Base-by-base conservation (phyloP, 2,797 vertebrate genomes). In the Sebastes variabilis region DNA sequence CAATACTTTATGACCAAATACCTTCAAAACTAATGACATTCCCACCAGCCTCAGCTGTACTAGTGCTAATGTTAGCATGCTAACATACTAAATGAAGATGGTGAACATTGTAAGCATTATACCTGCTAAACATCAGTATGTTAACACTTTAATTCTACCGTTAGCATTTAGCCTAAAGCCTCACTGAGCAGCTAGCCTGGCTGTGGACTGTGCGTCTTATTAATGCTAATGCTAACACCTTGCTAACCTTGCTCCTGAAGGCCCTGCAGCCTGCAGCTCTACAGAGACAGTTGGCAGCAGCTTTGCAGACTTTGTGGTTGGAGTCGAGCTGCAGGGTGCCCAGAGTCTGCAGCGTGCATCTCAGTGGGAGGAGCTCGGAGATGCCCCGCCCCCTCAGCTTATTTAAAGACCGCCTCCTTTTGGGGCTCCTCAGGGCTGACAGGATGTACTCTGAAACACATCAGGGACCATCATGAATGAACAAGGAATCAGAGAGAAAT, bases 321-420 rank as follows among this genome's bases (percentile, higher is more conserved):
- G 95, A 93, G 1, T 99, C 97, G 0, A 96, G 89, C 93, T 97
- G 98, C 76, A 99, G 94, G n/a, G 90, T 79, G 1, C 97, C 97
- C 3, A 99, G 94, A 1, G 96, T 94, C 46, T 85, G 89, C 42
- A 99, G 84, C 0, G 97, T 97, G 88, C 93, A 87, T 0, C 95
- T 94, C 18, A 98, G 96, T 2, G 98, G 98, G 76, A 97, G 96
- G 49, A 99, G 96, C 90, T 94, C 95, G 2, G 88, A 54, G 42
- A 99, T 84, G 66, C 87, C 69, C 80, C 96, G 96, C 25, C 97
- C 95, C 69, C 94, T 95, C 81, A 99, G 81, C 73, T 96, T 97
- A 78, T 95, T 96, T 22, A 99, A 87, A 1, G 95, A 93, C 84
- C 86, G 95, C 84, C 95, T 95, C 76, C 95, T 92, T 52, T 96